Evolutionary conservation across 2,888 invertebrate species (phyloP), one percentile per base, ranked within the genome.

Genomic region (Phyllotreta striolata): DNA sequence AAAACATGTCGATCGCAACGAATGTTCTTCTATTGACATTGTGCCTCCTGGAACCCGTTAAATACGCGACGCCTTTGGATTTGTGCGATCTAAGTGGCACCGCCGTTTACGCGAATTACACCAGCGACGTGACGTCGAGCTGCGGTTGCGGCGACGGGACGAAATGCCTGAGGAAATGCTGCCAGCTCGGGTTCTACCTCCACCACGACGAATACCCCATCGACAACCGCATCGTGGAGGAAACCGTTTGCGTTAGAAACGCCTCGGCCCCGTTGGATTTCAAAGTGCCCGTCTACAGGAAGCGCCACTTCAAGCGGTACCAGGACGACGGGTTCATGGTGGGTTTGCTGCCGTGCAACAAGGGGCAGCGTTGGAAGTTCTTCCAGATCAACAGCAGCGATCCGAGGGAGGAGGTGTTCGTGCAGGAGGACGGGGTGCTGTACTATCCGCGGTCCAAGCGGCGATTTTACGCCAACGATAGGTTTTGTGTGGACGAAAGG

Each of bases 351-450:
- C 40, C 14, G 6, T 69, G 67, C 35, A 64, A 61, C 24, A 55
- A 63, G 35, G 9, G 34, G 24, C 39, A 46, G 9, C 38, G 37
- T 5, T 62, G 54, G 55, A 64, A 60, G 10, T 70, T 66, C 57
- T 66, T 66, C 51, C 66, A 67, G 62, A 57, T 68, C 41, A 59
- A 71, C 40, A 63, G 65, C 1, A 49, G 39, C 3, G 51, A 68
- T 54, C 62, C 66, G 0, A 46, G 52, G 7, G 72, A 75, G 43
- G 65, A 52, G 34, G 74, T 67, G 69, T 75, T 67, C 52, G 38
- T 74, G 8, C 76, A 76, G 64, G 68, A 66, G 55, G 70, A 73
- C 55, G 76, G 76, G 8, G 40, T 46, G 6, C 51, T 76, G 7
- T 74, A 69, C 63, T 64, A 70, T 38, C 72, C 72, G 0, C n/a